These are phyloP conservation scores for Eurypyga helias DNA, from an alignment of 2,113 vertebrate genomes.

Conservation along the genomic window DNA sequence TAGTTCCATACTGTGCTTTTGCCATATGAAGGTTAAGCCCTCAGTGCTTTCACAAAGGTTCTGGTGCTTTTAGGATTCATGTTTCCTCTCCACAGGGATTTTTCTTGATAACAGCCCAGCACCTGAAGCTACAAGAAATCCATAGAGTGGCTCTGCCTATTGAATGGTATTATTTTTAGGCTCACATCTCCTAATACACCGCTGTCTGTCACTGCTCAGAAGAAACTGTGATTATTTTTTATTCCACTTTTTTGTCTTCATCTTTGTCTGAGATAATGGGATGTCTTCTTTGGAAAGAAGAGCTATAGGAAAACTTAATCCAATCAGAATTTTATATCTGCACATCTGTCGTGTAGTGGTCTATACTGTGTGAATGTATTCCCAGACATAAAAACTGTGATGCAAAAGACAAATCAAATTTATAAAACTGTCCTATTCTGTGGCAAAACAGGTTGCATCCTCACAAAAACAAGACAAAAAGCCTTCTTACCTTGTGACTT, in stretches of 20 bases:
- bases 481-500: neutral
- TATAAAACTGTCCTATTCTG: neutral
- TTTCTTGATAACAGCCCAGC: neutral
- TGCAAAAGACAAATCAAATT: neutral
- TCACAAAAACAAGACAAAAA: neutral
- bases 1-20: neutral
- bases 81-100: neutral
- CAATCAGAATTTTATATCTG: neutral
- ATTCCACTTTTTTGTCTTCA: neutral
- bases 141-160: neutral
- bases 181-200: neutral
- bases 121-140: neutral
- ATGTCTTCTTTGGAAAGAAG: neutral
- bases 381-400: neutral
- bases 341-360: neutral
- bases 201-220: neutral
- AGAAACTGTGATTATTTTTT: neutral
- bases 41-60: neutral
- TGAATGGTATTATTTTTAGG: neutral
- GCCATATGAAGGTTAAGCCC: neutral
- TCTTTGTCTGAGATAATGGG: neutral
- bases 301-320: neutral
- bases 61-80: neutral
- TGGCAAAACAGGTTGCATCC: neutral
- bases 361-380: neutral